Evolutionary conservation across 2,797 vertebrate species (phyloP).

Genomic region (Zalophus californianus): DNA sequence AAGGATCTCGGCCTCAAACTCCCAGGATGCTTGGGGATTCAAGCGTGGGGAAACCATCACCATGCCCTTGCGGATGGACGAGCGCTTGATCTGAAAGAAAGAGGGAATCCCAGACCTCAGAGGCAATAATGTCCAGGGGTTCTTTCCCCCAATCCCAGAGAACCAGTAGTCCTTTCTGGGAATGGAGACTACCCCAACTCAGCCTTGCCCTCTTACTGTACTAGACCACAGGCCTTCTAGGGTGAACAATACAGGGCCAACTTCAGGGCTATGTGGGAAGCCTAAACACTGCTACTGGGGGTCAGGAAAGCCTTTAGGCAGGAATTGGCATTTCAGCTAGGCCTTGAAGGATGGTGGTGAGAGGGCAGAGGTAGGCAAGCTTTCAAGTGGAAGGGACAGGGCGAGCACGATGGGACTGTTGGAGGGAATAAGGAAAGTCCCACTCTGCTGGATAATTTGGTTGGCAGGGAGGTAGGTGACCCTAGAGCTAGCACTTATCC

Average conservation of each 20-base stretch:
- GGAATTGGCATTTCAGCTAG: not conserved
- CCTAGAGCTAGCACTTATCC: not conserved
- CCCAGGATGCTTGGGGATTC: slow-evolving; percentile 97
- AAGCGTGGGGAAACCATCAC: slow-evolving; percentile 97
- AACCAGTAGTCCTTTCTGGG: not conserved
- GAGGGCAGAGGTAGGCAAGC: not conserved
- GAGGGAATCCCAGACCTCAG: not conserved
- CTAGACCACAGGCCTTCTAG: not conserved
- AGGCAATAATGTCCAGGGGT: not conserved
- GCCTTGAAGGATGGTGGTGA: not conserved
- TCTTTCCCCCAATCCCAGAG: not conserved
- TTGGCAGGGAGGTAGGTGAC: not conserved
- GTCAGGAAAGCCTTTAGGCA: not conserved
- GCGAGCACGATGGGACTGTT: no score
- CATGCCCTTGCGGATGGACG: slow-evolving; percentile 98
- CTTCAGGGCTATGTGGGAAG: not conserved
- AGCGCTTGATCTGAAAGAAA: slow-evolving; percentile 94
- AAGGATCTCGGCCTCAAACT: slow-evolving; percentile 98
- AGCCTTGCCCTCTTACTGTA: not conserved
- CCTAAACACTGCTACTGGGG: no score
- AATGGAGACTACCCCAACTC: not conserved
- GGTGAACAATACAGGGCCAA: not conserved
- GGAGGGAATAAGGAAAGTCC: not conserved
- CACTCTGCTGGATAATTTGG: not conserved
- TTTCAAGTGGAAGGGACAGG: not conserved